Evolutionary conservation across 2,797 vertebrate species (phyloP).

Genomic region (Sebastes iracundus): DNA sequence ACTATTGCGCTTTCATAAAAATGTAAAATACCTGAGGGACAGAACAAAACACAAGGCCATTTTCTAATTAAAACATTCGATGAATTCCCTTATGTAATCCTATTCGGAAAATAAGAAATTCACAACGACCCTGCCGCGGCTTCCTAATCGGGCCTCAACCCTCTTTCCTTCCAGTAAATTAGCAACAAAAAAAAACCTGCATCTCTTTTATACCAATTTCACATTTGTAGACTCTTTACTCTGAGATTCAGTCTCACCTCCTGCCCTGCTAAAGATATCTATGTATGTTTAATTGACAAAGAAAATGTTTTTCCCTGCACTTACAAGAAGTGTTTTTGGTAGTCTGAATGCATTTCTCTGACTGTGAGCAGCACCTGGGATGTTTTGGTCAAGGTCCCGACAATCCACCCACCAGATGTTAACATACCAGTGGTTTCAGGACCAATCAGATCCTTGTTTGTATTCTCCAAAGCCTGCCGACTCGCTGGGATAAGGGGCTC

Average conservation of each 20-base stretch:
- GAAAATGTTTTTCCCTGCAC: background rate
- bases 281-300: background rate
- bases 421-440: constrained; percentile 26
- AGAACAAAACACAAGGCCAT: constrained; percentile 47
- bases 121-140: constrained; percentile 23
- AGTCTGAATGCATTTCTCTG: background rate
- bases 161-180: constrained; percentile 25
- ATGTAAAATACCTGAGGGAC: constrained; percentile 69
- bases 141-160: constrained; percentile 14
- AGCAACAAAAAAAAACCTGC: background rate
- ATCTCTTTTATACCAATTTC: background rate
- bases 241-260: background rate
- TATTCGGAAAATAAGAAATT: constrained; percentile 46
- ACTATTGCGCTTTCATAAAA: constrained; percentile 64
- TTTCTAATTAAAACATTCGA: constrained; percentile 67
- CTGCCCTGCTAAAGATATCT: background rate
- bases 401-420: constrained; percentile 48
- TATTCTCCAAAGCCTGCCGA: constrained; percentile 9
- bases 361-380: constrained; percentile 34
- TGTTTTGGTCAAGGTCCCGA: constrained; percentile 34
- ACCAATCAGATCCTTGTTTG: constrained; percentile 31
- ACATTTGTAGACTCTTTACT: background rate
- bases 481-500: background rate
- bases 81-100: constrained; percentile 44
- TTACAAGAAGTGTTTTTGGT: background rate